Conservation (phyloP, 2,888 invertebrate genomes). For the Thymelicus acteon region DNA sequence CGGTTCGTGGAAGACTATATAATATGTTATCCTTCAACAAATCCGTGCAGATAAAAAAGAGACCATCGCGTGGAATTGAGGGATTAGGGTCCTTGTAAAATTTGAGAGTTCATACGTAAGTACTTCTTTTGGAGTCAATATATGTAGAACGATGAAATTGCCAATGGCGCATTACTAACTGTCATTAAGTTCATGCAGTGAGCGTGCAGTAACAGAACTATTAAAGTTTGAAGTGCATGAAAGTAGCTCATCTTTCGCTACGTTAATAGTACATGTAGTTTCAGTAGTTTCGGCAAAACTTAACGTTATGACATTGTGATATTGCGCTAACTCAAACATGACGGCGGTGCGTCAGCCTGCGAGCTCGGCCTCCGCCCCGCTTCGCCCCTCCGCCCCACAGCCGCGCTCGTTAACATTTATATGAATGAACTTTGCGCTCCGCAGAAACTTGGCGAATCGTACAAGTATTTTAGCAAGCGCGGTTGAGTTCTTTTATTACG, state of each 20-base stretch:
- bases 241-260: slow-evolving; percentile 13
- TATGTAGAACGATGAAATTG: too few relatives aligned
- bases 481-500: slow-evolving; percentile 12
- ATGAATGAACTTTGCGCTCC: slow-evolving; percentile 25
- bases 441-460: slow-evolving; percentile 12
- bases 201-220: background rate
- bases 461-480: slow-evolving; percentile 11
- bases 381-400: background rate
- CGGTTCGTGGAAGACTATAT: too few relatives aligned
- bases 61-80: too few relatives aligned
- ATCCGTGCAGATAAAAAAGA: too few relatives aligned
- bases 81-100: too few relatives aligned
- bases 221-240: slow-evolving; percentile 5
- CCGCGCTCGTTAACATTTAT: slow-evolving; percentile 30
- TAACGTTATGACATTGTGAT: slow-evolving; percentile 29
- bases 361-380: background rate
- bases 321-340: slow-evolving; percentile 31
- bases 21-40: too few relatives aligned
- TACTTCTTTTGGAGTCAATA: too few relatives aligned
- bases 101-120: too few relatives aligned
- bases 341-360: slow-evolving; percentile 5
- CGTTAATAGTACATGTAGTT: slow-evolving; percentile 16
- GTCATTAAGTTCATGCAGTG: background rate
- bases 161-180: too few relatives aligned
- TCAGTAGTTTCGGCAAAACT: slow-evolving; percentile 19